phyloP scores from a whole-genome alignment of 2,113 vertebrate genomes.

The Cyprinus carpio region DNA sequence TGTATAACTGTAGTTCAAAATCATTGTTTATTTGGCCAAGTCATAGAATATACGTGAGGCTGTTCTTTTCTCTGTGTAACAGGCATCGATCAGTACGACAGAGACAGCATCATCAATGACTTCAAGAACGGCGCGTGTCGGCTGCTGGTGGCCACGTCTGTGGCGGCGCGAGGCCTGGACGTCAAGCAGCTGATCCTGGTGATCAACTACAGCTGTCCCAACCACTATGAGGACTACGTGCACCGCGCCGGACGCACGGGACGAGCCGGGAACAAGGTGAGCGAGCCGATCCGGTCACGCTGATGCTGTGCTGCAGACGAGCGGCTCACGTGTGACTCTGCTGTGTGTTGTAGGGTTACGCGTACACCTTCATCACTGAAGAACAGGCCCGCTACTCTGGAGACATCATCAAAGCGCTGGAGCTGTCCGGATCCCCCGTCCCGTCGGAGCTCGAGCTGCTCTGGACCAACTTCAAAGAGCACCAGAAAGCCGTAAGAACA shows the following conservation, averaged over 20 bases:
- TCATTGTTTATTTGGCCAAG: too few relatives aligned
- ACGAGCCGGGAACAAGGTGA: conserved; percentile 89
- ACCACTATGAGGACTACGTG: conserved; percentile 98
- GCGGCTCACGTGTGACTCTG: too few relatives aligned
- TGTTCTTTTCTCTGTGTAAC: not conserved
- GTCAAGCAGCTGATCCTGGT: conserved; percentile 97
- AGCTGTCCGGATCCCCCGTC: conserved; percentile 87
- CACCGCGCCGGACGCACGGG: conserved; percentile 95
- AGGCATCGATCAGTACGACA: conserved; percentile 98
- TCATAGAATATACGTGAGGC: too few relatives aligned
- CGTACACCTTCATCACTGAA: conserved; percentile 96
- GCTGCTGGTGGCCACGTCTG: conserved; percentile 93
- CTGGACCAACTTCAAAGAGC: conserved; percentile 95
- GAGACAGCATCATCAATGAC: conserved; percentile 98
- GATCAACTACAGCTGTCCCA: conserved; percentile 95
- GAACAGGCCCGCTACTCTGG: conserved; percentile 94
- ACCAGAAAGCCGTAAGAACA: conserved; percentile 91
- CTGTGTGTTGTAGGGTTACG: conserved; percentile 80
- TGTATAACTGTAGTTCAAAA: too few relatives aligned
- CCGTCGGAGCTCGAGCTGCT: conserved; percentile 91
- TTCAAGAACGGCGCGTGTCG: conserved; percentile 96
- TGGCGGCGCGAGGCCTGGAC: conserved; percentile 70
- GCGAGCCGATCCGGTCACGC: too few relatives aligned
- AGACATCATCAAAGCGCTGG: conserved; percentile 96
- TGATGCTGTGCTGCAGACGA: too few relatives aligned